Evolutionary conservation across 2,797 vertebrate species (phyloP).

Genomic region (Uromys caudimaculatus): DNA sequence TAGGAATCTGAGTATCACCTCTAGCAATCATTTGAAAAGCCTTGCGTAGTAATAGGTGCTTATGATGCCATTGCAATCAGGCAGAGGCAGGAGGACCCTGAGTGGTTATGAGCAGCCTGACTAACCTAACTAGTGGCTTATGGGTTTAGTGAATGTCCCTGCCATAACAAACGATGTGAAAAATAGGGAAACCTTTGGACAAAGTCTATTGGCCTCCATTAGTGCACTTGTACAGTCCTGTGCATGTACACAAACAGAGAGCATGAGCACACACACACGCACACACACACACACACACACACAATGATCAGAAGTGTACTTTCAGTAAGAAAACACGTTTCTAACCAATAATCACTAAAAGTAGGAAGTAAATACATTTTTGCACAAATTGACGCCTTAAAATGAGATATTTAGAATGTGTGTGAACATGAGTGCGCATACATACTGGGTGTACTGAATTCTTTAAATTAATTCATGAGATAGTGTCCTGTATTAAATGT

Average conservation of each 20-base stretch:
- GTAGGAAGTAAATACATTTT: not conserved
- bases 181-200: not conserved
- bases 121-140: not conserved
- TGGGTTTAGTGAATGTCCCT: not conserved
- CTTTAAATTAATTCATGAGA: not conserved
- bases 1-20: not conserved
- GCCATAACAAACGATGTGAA: not conserved
- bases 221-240: not conserved
- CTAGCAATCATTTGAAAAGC: not conserved
- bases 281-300: not conserved
- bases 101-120: not conserved
- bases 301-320: not conserved
- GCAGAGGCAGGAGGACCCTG: not conserved
- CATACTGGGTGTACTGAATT: accelerated
- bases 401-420: not conserved
- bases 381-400: not conserved
- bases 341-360: not conserved
- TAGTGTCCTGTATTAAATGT: not conserved
- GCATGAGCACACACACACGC: not conserved
- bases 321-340: not conserved
- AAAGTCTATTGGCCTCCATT: not conserved
- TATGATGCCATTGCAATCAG: not conserved
- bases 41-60: not conserved
- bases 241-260: not conserved
- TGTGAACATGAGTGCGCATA: not conserved